Conservation (phyloP, 2,113 vertebrate species). For the sheep (Ovis aries) region ARS-UI_Ramb_v3.0 NC_056054.1:125452001-125452500, state of each 20-base stretch:
- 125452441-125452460: neutral
- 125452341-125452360: neutral
- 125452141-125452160: neutral
- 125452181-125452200: neutral
- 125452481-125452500: neutral
- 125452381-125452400: neutral
- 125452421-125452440: neutral
- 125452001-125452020: neutral
- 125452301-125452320: neutral
- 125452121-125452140: neutral
- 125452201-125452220: neutral
- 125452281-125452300: neutral
- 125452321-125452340: neutral
- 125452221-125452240: neutral
- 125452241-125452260: neutral
- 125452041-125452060: neutral
- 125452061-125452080: neutral
- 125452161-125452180: neutral
- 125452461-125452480: neutral
- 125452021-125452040: neutral
- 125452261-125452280: neutral
- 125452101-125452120: neutral
- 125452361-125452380: neutral
- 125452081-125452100: neutral
- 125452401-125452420: neutral